These are phyloP conservation scores for Cenopis cana DNA, from an alignment of 2,888 invertebrate species.

Conservation along the genomic window DNA sequence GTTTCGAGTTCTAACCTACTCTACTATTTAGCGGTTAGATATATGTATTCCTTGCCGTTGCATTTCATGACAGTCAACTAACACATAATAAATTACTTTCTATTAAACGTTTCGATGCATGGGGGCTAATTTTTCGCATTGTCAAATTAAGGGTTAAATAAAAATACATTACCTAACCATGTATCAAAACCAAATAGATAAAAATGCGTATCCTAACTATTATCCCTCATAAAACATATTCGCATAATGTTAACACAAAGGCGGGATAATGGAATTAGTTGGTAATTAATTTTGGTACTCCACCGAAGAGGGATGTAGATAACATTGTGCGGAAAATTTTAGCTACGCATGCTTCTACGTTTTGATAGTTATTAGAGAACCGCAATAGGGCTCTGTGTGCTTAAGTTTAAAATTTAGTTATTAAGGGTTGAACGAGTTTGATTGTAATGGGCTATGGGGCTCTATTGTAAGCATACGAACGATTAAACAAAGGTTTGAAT, in stretches of 20 bases:
- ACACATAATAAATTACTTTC: too few relatives aligned
- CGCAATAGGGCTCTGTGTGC: conserved; percentile 49
- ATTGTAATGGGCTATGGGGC: conserved; percentile 26
- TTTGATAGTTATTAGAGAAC: conserved; percentile 53
- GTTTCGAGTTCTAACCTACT: not conserved
- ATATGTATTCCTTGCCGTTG: not conserved
- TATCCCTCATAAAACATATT: conserved; percentile 43
- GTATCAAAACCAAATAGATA: conserved; percentile 1
- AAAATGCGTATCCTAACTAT: conserved; percentile 26
- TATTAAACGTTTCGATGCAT: too few relatives aligned
- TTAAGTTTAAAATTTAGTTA: conserved; percentile 52
- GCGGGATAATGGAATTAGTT: conserved; percentile 72
- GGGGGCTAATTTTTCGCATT: too few relatives aligned
- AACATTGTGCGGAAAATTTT: conserved; percentile 62
- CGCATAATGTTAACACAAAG: conserved; percentile 48
- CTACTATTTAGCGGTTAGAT: not conserved
- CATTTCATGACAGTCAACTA: not conserved
- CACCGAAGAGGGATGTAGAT: conserved; percentile 66
- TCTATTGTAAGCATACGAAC: conserved; percentile 7
- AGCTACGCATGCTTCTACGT: conserved; percentile 58
- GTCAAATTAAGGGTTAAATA: not conserved
- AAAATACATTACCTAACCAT: not conserved
- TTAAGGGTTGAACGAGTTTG: conserved; percentile 35
- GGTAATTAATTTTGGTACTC: conserved; percentile 72
- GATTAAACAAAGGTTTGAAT: conserved; percentile 13